Evolutionary conservation across 2,113 vertebrate genomes (phyloP), one percentile per base, ranked within the genome.

Genomic region (Vulpes ferrilata): DNA sequence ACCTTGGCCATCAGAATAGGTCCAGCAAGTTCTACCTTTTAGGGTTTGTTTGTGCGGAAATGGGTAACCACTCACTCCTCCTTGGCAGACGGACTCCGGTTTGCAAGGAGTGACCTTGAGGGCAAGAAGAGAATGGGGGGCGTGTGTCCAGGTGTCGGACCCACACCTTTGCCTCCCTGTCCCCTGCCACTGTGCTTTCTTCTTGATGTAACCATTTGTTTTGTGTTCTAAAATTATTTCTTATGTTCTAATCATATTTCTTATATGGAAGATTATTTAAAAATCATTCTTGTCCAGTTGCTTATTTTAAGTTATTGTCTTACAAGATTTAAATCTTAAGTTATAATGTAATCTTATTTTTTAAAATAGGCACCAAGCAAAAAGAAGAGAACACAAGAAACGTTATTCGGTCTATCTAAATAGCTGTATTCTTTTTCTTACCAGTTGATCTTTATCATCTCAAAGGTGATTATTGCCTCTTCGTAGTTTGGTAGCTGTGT

Each of bases 291-390:
- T 76, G 43, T 51, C 74, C 74, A 76, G 25, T 76, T 76, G 43
- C 25, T 51, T 43, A 9, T 76, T 51, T 51, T 78, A 78, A 78
- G 43, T 51, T 51, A 30, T 5, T 78, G 43, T 78, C 43, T 48
- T 78, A 8, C 2, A 43, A 15, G 38, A 30, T 51, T 51, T 51
- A 78, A 78, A 30, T 51, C 43, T 51, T 51, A 51, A 51, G 9
- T 30, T 94, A 9, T 93, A 87, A 86, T 27, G 43, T 90, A 53
- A 83, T 84, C 25, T 84, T 91, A 57, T 78, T 87, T 12, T 38
- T 30, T 5, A 27, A 90, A 83, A 0, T 84, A 62, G 88, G 74
- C 51, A 82, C 30, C 30, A 93, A 81, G 25, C 55, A 85, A 67
- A 79, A 91, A 57, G 11, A 55, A 57, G 57, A 84, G 78, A 79